Conservation (phyloP, 2,888 invertebrate genomes). For the Allolobophora icterica region DNA sequence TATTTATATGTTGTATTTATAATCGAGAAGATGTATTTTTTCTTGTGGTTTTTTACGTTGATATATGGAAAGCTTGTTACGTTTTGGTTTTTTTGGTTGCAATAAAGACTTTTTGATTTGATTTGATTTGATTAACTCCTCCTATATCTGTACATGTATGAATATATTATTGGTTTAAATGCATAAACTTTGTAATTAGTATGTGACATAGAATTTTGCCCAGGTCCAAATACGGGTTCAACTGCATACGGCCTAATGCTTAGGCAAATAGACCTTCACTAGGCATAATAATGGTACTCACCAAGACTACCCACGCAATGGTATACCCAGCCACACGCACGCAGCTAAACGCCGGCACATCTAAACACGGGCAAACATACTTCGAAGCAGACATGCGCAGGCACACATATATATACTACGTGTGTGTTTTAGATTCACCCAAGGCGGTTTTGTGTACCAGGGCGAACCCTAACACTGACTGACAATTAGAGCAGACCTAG, state of each 20-base stretch:
- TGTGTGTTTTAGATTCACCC: background rate
- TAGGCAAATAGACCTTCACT: background rate
- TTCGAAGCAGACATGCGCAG: background rate
- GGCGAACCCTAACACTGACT: background rate
- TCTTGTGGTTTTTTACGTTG: no score
- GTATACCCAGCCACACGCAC: background rate
- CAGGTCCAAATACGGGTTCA: background rate
- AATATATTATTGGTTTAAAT: background rate
- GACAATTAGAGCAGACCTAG: background rate
- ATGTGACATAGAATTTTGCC: background rate
- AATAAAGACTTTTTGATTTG: no score
- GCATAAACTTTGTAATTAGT: background rate
- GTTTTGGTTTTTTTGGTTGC: no score
- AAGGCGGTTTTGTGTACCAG: background rate
- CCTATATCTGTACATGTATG: background rate
- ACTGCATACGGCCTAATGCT: background rate
- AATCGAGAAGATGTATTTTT: no score
- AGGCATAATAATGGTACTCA: background rate
- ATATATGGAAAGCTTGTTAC: no score
- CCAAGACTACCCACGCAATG: background rate
- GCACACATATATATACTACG: background rate
- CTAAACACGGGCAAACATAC: background rate
- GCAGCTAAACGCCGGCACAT: background rate
- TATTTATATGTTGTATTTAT: no score
- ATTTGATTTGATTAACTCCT: no score